Conservation (phyloP, 2,797 vertebrate genomes). For the Parotocinclus haroldoi region DNA sequence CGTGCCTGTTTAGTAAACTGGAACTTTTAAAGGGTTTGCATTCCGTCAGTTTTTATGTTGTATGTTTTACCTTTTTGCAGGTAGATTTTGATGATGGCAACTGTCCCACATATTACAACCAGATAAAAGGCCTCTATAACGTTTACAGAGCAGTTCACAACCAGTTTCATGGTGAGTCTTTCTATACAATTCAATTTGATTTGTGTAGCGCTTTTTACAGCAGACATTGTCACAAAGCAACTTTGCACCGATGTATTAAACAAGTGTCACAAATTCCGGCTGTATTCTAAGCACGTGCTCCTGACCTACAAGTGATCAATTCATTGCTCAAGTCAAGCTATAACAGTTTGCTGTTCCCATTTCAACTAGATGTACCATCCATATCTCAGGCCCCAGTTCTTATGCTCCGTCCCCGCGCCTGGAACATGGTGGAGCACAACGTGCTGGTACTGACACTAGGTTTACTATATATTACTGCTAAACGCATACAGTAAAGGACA, state of each 20-base stretch:
- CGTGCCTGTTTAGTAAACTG: too few relatives aligned
- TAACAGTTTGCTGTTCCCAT: background rate
- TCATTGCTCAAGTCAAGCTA: background rate
- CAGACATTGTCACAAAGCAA: too few relatives aligned
- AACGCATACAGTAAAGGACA: background rate
- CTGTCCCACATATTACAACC: constrained; percentile 74
- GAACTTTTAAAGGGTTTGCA: too few relatives aligned
- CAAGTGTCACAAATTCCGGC: too few relatives aligned
- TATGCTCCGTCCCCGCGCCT: constrained; percentile 79
- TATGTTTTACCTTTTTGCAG: constrained; percentile 48
- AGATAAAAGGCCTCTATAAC: constrained; percentile 76
- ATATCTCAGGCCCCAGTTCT: constrained; percentile 71
- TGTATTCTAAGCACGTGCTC: too few relatives aligned
- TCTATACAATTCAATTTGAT: too few relatives aligned
- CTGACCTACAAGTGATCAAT: background rate
- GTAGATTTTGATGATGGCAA: constrained; percentile 82
- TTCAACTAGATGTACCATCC: constrained; percentile 60
- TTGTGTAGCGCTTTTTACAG: too few relatives aligned
- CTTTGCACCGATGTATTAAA: too few relatives aligned
- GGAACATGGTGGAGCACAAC: constrained; percentile 80
- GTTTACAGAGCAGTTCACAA: constrained; percentile 65
- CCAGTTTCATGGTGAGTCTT: constrained; percentile 63
- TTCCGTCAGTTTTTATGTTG: too few relatives aligned
- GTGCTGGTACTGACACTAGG: constrained; percentile 65
- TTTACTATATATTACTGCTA: background rate